These are phyloP conservation scores for Trichopria drosophilae DNA, from an alignment of 2,888 invertebrate genomes.

Conservation along the genomic window DNA sequence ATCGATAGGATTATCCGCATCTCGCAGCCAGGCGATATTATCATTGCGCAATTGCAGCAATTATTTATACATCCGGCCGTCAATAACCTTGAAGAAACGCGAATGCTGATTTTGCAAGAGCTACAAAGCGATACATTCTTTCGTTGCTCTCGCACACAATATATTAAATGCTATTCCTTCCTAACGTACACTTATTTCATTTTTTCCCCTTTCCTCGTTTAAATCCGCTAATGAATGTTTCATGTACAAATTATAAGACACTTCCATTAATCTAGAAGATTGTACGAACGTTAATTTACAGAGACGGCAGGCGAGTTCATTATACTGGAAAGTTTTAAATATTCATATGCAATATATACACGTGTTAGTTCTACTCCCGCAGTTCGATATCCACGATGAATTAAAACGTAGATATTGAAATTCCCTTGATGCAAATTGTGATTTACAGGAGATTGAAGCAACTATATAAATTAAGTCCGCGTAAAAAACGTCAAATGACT, in stretches of 20 bases:
- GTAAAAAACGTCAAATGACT: too few relatives aligned
- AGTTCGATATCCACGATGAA: slow-evolving; percentile 11
- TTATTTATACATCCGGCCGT: slow-evolving; percentile 13
- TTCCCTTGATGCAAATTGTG: slow-evolving; percentile 17
- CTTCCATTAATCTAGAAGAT: slow-evolving; percentile 24
- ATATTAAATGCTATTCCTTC: too few relatives aligned
- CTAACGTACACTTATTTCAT: too few relatives aligned
- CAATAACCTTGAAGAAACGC: too few relatives aligned
- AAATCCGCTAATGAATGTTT: slow-evolving; percentile 28
- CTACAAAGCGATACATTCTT: too few relatives aligned
- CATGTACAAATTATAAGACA: slow-evolving; percentile 24
- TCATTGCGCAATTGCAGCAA: slow-evolving; percentile 14
- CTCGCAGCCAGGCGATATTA: not conserved
- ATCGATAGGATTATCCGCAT: slow-evolving; percentile 12
- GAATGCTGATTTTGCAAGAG: too few relatives aligned
- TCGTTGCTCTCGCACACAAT: too few relatives aligned
- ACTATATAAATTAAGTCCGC: too few relatives aligned
- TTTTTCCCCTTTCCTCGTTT: too few relatives aligned
- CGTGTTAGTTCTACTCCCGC: not conserved
- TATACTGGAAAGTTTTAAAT: slow-evolving; percentile 24
- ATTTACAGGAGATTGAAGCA: too few relatives aligned
- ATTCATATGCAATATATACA: slow-evolving; percentile 8
- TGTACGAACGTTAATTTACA: slow-evolving; percentile 23
- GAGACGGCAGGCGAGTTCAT: slow-evolving; percentile 18
- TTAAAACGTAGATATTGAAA: slow-evolving; percentile 18